Percentiles rank a stretch among this genome's conserved stretches.
Conservation (phyloP, 2,113 vertebrate genomes). For the Meles meles region DNA sequence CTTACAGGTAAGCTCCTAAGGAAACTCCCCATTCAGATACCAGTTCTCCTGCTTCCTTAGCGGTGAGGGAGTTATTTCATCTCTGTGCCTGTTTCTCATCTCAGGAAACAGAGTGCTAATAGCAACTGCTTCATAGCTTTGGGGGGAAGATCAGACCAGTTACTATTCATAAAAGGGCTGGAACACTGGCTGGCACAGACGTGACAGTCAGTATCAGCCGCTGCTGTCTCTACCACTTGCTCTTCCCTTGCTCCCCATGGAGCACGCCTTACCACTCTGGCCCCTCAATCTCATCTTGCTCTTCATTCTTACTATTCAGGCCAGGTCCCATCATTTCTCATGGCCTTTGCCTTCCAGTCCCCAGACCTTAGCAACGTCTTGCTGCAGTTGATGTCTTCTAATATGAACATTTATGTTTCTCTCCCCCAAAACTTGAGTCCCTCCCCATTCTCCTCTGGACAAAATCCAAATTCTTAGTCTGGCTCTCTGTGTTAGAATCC, state of each 20-base stretch:
- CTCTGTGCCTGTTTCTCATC: neutral
- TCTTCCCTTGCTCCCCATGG: neutral
- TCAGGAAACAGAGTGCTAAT: neutral
- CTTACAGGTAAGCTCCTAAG: neutral
- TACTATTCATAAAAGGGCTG: neutral
- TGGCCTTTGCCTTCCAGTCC: neutral
- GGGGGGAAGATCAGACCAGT: neutral
- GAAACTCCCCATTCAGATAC: neutral
- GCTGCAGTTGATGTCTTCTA: neutral
- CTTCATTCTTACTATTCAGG: neutral
- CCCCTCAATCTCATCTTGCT: neutral
- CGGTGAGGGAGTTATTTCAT: neutral
- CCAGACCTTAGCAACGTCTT: neutral
- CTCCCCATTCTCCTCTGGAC: neutral
- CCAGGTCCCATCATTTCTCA: neutral
- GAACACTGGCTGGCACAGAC: neutral
- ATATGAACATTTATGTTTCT: neutral
- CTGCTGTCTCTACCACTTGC: neutral
- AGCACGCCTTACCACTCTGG: neutral
- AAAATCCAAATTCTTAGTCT: neutral
- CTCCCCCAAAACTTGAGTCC: neutral
- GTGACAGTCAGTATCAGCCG: accelerated
- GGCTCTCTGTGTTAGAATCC: no score
- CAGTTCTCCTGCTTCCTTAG: neutral
- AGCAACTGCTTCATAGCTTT: neutral